Evolutionary conservation across 1,140 invertebrate genomes (phyloP).

Genomic region (Eriosoma lanigerum): DNA sequence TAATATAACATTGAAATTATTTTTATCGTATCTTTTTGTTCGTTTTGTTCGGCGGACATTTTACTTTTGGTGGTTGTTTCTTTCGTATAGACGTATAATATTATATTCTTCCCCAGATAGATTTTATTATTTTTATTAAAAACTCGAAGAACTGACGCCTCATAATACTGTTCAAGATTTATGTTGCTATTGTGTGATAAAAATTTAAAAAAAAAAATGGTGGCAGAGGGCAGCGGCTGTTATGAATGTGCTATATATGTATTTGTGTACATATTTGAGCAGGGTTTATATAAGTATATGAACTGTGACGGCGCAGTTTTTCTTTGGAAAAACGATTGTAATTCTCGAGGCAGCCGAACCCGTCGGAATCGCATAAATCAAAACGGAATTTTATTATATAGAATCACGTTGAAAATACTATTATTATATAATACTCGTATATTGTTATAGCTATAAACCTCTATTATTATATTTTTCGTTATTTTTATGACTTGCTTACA

Average conservation of each 20-base stretch:
- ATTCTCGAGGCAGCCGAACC: background rate
- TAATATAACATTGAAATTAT: too few species aligned
- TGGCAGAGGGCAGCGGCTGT: background rate
- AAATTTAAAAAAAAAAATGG: slow-evolving; percentile 30
- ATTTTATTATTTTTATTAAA: slow-evolving; percentile 40
- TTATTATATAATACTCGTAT: background rate
- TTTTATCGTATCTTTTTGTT: background rate
- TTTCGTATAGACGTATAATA: too few species aligned
- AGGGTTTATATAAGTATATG: too few species aligned
- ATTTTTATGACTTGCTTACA: background rate
- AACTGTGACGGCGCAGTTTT: background rate
- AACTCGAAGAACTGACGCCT: background rate
- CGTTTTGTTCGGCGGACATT: slow-evolving; percentile 21
- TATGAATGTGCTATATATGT: background rate
- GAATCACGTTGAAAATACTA: too few species aligned
- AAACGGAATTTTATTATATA: background rate
- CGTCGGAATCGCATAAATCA: slow-evolving; percentile 5
- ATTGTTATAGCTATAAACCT: background rate
- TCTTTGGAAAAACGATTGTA: slow-evolving; percentile 2
- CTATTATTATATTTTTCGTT: background rate
- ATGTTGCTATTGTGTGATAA: slow-evolving; percentile 2
- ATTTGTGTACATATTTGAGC: background rate
- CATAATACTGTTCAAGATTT: background rate
- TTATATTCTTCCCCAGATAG: background rate
- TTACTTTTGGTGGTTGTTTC: background rate